A percentile compares a stretch with the other conserved stretches of the same genome.
Conservation (phyloP, 2,888 invertebrate genomes). For the Apodemia duryi region DNA sequence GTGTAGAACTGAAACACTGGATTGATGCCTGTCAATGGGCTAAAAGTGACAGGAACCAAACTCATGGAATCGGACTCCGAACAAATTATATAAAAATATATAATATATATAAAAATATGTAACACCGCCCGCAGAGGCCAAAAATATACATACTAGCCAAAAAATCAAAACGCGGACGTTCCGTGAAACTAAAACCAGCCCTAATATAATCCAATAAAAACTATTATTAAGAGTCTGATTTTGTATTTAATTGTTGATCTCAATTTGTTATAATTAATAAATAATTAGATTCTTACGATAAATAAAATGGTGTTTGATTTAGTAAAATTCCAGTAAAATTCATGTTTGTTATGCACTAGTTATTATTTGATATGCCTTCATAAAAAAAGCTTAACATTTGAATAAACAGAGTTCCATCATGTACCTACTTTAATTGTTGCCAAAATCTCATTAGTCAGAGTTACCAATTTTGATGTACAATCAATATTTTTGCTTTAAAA, state of each 20-base stretch:
- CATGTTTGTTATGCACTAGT: constrained; percentile 2
- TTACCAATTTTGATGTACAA: constrained; percentile 3
- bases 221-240: not conserved
- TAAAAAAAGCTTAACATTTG: not conserved
- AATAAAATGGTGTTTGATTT: constrained; percentile 1
- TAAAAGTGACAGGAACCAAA: constrained; percentile 21
- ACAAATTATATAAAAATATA: constrained; percentile 10
- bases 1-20: no score
- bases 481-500: not conserved
- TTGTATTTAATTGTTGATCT: constrained; percentile 3
- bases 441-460: not conserved
- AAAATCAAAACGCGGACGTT: not conserved
- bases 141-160: no score
- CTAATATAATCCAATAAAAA: not conserved
- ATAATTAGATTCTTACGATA: not conserved
- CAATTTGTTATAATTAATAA: constrained; percentile 6
- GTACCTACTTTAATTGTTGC: not conserved
- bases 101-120: constrained; percentile 12
- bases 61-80: constrained; percentile 18
- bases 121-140: constrained; percentile 15
- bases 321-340: not conserved
- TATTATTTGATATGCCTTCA: not conserved
- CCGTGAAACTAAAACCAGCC: not conserved
- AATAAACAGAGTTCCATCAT: not conserved
- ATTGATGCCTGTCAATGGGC: constrained; percentile 28